These are phyloP conservation scores for Lepidurus arcticus DNA, from an alignment of 1,140 invertebrate species.

Conservation along the genomic window DNA sequence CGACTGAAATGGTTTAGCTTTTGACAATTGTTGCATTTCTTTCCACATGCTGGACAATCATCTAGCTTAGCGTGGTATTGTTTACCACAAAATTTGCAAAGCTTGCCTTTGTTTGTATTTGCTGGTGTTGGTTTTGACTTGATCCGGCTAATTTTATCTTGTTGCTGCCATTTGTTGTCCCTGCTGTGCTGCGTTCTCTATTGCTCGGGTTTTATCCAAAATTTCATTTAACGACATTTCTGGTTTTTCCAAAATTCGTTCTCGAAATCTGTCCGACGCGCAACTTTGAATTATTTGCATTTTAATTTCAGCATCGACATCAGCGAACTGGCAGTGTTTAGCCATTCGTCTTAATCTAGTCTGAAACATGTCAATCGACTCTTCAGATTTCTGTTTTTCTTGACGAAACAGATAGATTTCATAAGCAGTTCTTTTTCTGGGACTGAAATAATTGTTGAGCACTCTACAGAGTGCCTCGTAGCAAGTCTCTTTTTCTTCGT, in stretches of 20 bases:
- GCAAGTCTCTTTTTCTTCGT: constrained; percentile 2
- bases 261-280: constrained; percentile 17
- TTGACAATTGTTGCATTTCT: constrained; percentile 6
- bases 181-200: constrained; percentile 16
- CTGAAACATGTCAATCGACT: constrained; percentile 21
- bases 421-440: constrained; percentile 1
- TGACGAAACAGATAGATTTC: constrained; percentile 23
- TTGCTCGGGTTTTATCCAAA: constrained; percentile 21
- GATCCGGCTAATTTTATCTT: neutral
- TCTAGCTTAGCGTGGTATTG: constrained; percentile 11
- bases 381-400: neutral
- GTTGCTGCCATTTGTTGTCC: constrained; percentile 12
- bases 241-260: constrained; percentile 25
- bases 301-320: constrained; percentile 23
- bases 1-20: neutral
- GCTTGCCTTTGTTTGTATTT: constrained; percentile 14
- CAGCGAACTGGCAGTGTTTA: neutral
- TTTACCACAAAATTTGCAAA: constrained; percentile 27
- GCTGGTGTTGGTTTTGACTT: neutral
- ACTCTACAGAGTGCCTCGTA: constrained; percentile 3
- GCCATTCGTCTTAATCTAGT: neutral
- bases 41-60: neutral
- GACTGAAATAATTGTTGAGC: constrained; percentile 12
- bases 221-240: neutral
- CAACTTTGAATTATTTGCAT: neutral